A percentile compares a stretch with the other conserved stretches of the same genome.
Evolutionary conservation across 1,140 invertebrate species (phyloP).

Genomic region (Lanistes nyassanus): DNA sequence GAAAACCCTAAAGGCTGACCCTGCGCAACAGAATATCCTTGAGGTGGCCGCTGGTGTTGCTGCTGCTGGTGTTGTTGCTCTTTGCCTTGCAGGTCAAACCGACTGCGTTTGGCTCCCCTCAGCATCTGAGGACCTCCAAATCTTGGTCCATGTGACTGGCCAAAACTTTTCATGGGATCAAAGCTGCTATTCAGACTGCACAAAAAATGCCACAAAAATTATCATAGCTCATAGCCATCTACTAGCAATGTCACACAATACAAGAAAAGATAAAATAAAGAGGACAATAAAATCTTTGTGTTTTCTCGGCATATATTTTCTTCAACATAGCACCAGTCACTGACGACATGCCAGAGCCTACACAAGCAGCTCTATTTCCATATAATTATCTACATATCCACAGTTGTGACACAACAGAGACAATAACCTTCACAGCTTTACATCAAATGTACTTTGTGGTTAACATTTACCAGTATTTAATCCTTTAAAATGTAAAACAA

Average conservation of each 20-base stretch:
- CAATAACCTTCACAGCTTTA: too few species aligned
- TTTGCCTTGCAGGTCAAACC: conserved; percentile 13
- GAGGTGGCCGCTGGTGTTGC: conserved; percentile 5
- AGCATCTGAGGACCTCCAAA: conserved; percentile 24
- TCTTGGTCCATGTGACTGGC: conserved; percentile 5
- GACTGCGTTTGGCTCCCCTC: conserved; percentile 24
- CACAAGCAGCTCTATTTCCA: too few species aligned
- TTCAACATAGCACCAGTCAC: too few species aligned
- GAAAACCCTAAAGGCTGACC: background rate
- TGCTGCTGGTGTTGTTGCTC: background rate
- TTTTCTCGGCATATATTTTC: too few species aligned
- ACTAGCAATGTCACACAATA: too few species aligned
- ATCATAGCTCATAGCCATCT: too few species aligned
- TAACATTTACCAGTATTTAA: background rate
- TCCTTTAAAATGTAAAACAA: background rate
- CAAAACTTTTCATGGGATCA: background rate
- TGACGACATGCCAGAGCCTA: too few species aligned
- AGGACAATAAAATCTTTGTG: too few species aligned
- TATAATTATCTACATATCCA: too few species aligned
- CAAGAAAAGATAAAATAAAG: too few species aligned
- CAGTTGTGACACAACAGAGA: too few species aligned
- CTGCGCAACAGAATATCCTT: background rate
- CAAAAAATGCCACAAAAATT: background rate
- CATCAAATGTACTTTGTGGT: background rate
- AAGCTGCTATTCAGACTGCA: background rate